These are phyloP conservation scores for Limnodromus scolopaceus DNA, from an alignment of 2,797 vertebrate genomes.

Conservation along the genomic window DNA sequence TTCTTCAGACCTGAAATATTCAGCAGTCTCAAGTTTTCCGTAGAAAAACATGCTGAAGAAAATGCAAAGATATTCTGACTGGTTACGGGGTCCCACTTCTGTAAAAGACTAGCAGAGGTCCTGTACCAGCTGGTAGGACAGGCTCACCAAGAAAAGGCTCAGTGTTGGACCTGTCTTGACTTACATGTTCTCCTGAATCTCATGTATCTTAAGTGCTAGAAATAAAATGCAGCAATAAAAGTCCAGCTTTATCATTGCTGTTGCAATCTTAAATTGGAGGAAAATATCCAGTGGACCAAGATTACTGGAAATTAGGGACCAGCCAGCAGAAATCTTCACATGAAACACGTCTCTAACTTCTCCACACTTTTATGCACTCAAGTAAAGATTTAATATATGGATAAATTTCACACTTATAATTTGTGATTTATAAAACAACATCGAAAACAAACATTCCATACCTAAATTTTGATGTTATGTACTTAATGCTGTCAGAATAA, in stretches of 20 bases:
- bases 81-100: neutral
- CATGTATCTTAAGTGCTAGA: neutral
- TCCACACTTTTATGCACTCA: neutral
- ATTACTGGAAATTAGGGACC: neutral
- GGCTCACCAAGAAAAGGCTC: neutral
- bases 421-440: neutral
- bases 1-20: neutral
- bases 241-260: neutral
- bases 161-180: neutral
- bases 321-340: neutral
- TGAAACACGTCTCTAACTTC: neutral
- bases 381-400: neutral
- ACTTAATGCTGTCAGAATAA: neutral
- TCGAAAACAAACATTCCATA: neutral
- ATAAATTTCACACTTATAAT: neutral
- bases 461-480: neutral
- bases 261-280: neutral
- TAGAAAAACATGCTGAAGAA: neutral
- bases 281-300: neutral
- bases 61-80: neutral
- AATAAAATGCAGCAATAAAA: neutral
- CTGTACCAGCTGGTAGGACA: neutral
- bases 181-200: too few relatives aligned
- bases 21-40: neutral
- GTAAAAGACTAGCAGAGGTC: neutral